phyloP scores from a whole-genome alignment of 2,797 vertebrate species.

The Anguilla anguilla region DNA sequence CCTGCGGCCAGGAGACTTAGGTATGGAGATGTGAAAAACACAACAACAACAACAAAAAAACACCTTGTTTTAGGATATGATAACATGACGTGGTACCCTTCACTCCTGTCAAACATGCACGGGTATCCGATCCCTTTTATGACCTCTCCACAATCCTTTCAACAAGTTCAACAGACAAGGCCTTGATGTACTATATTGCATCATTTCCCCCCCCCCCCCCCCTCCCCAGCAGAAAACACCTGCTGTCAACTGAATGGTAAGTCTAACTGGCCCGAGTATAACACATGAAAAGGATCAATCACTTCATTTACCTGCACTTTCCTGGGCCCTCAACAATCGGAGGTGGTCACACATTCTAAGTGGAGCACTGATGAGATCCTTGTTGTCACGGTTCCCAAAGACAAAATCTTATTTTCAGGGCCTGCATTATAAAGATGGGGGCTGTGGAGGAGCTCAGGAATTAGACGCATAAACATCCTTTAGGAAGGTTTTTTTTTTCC shows the following conservation, averaged over 20 bases:
- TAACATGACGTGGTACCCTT: neutral
- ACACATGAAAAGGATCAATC: conserved; percentile 11
- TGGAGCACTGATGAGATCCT: neutral
- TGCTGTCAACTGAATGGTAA: neutral
- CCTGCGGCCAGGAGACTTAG: neutral
- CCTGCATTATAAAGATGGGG: neutral
- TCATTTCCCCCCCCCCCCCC: neutral
- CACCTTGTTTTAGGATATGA: neutral
- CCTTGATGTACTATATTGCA: conserved; percentile 1
- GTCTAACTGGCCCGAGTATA: neutral
- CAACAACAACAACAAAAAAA: neutral
- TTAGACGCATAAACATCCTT: neutral
- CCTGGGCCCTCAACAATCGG: neutral
- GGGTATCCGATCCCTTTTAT: neutral
- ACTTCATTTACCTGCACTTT: neutral
- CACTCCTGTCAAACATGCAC: neutral
- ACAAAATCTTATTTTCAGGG: neutral
- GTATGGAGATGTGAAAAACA: conserved; percentile 1
- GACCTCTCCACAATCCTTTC: neutral
- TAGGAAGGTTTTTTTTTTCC: neutral
- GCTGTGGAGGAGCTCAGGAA: neutral
- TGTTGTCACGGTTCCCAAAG: neutral
- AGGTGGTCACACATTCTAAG: neutral
- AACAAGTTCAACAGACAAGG: neutral
- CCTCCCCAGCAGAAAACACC: neutral